Evolutionary conservation across 2,113 vertebrate species (phyloP), one percentile per base, ranked within the genome.

Genomic region (Coryphaenoides rupestris): DNA sequence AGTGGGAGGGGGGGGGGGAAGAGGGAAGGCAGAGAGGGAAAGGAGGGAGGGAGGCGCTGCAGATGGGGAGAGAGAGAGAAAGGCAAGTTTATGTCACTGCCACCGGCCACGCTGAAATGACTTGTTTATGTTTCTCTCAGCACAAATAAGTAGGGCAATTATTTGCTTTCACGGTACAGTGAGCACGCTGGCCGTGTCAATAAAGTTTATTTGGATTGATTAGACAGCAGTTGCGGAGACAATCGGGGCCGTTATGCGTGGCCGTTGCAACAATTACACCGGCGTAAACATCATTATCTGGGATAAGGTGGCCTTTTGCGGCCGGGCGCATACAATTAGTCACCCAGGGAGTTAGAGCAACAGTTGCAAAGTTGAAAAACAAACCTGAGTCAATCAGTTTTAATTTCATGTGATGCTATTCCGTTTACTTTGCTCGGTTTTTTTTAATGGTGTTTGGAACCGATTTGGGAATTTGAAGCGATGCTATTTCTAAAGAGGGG

Each of bases 71-170:
- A 33, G 60, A 2, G 40, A 40, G 28, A 10, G 60, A 17, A 1
- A 21, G 52, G 56, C 33, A 66, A 33, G 56, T 68, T 79, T 79
- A 67, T 68, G 73, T 84, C 72, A 83, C 74, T 68, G 74, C 60
- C 63, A 21, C 45, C 65, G 55, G 57, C 24, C 58, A 76, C 56
- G 74, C 57, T 64, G 60, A 69, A 66, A 82, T 77, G 1, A 74
- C 65, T 70, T 86, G 76, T 87, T 88, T 81, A 85, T 73, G 70
- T 80, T 85, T 62, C 79, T 67, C 75, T 79, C 74, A 79, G 47
- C 76, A 73, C 49, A 78, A 78, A 85, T 86, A 82, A 78, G 59
- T 56, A 28, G 7, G 70, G 72, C 73, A 68, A 71, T 80, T 80
- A 84, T 81, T 85, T 83, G 77, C 69, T 80, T 85, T 81, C 63